Base-by-base conservation (phyloP, 1,140 invertebrate genomes). In the Melipona quadrifasciata region DNA sequence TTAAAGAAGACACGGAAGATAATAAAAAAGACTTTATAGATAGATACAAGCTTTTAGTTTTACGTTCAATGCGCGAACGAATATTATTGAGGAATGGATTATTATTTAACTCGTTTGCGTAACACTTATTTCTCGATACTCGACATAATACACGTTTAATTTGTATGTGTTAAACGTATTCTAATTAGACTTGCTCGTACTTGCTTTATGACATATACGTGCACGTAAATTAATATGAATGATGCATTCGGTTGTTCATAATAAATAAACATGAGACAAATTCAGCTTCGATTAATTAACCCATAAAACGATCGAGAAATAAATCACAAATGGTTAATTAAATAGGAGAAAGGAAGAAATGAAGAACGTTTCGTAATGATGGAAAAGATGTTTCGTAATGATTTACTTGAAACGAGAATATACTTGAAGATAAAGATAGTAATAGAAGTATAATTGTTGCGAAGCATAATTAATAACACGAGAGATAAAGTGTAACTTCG, bases 391-490 rank as follows among this genome's bases (percentile, higher is more conserved):
- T 47, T 51, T 47, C 5, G 6, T 19, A 61, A 81, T 51, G 47
- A 17, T 24, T 24, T 51, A 2, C 16, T 14, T 39, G 17, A 1
- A 73, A 81, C 1, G 19, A 39, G 53, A 39, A 14, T 70, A 5
- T 70, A 2, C 70, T 27, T 4, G 6, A 31, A 47, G 79, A 81
- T 74, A 74, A 81, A 1, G 21, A 47, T 14, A 19, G 61, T 11
- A 47, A 47, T 21, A 80, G 55, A 53, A 64, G 70, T 71, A 53
- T 27, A 80, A 87, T 82, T 82, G 27, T 87, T 72, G 82, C 61
- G 82, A 87, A 87, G 58, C n/a, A 57, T 74, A 73, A 87, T 87
- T 87, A 83, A 84, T 65, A 70, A 87, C 64, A 34, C 27, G 55
- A 27, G 70, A 87, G 80, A 78, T 88, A 87, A 87, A 75, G n/a